These are phyloP conservation scores for Glyphotaelius pellucidus DNA, from an alignment of 2,888 invertebrate species.

Conservation along the genomic window DNA sequence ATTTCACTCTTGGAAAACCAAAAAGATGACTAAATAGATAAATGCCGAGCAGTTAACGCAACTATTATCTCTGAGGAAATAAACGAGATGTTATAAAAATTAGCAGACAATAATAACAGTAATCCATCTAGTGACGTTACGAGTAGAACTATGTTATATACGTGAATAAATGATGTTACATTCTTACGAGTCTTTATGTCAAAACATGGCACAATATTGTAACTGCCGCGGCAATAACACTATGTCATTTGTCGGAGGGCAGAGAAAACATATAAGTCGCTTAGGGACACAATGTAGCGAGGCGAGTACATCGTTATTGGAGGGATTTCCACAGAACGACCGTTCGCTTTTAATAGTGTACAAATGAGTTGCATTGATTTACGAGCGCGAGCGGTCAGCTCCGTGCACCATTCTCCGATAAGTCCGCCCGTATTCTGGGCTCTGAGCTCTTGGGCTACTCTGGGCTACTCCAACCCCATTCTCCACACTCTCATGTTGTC, in stretches of 20 bases:
- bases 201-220: constrained; percentile 65
- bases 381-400: constrained; percentile 53
- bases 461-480: background rate
- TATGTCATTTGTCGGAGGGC: constrained; percentile 60
- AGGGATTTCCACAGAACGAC: constrained; percentile 45
- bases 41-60: background rate
- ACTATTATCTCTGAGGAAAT: background rate
- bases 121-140: constrained; percentile 54
- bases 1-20: background rate
- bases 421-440: background rate
- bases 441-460: background rate
- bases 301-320: constrained; percentile 47
- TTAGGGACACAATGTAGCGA: constrained; percentile 46
- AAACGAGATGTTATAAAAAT: constrained; percentile 49
- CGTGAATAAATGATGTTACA: constrained; percentile 47
- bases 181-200: constrained; percentile 61
- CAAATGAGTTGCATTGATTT: constrained; percentile 59
- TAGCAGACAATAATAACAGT: constrained; percentile 50
- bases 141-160: constrained; percentile 51
- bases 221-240: constrained; percentile 63
- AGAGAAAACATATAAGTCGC: constrained; percentile 55
- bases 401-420: background rate
- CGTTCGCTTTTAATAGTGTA: constrained; percentile 58
- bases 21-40: background rate
- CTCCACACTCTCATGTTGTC: background rate